phyloP scores from a whole-genome alignment of 2,888 invertebrate genomes.

The Hirtodrosophila confusa region DNA sequence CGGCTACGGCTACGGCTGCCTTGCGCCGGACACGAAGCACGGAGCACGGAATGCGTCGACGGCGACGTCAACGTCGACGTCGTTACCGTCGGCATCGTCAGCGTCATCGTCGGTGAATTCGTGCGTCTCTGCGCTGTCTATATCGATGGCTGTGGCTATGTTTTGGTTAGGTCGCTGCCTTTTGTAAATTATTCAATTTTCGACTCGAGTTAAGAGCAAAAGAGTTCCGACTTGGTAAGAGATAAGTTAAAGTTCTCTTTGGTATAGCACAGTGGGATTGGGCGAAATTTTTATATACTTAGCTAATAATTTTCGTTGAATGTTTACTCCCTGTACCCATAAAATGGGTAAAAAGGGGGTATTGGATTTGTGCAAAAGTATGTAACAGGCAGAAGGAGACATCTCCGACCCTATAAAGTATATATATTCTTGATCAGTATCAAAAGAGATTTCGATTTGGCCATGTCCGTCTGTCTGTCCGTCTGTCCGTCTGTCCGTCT shows the following conservation, averaged over 20 bases:
- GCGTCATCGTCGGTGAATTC: constrained; percentile 19
- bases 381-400: too few relatives aligned
- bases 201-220: background rate
- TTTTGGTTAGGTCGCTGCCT: constrained; percentile 48
- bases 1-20: constrained; percentile 29
- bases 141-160: constrained; percentile 40
- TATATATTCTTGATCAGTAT: too few relatives aligned
- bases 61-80: background rate
- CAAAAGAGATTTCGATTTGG: too few relatives aligned
- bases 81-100: too few relatives aligned
- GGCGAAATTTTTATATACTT: too few relatives aligned
- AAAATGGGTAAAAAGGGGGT: too few relatives aligned
- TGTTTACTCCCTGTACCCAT: too few relatives aligned
- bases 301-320: too few relatives aligned
- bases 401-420: too few relatives aligned
- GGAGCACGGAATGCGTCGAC: constrained; percentile 57
- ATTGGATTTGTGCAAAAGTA: too few relatives aligned
- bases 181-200: constrained; percentile 29
- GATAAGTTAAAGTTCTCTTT: constrained; percentile 19
- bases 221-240: constrained; percentile 16
- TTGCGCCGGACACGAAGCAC: constrained; percentile 53
- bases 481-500: too few relatives aligned
- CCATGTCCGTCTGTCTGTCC: too few relatives aligned
- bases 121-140: constrained; percentile 31
- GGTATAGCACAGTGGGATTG: constrained; percentile 24